A percentile compares a stretch with the other conserved stretches of the same genome.
These are phyloP conservation scores for Atherinomorus stipes DNA, from an alignment of 2,113 vertebrate genomes.

Conservation along the genomic window DNA sequence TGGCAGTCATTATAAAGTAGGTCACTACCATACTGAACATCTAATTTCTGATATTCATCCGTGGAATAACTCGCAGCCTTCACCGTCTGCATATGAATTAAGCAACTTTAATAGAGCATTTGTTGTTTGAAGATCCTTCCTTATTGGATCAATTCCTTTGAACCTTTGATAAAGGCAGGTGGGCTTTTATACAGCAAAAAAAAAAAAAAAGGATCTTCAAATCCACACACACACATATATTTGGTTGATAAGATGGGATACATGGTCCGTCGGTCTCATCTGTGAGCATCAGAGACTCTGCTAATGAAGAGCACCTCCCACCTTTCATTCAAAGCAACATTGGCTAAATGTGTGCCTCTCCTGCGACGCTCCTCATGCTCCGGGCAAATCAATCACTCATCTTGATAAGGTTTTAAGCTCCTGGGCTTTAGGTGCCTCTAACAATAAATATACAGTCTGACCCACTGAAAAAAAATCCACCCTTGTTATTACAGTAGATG, in stretches of 20 bases:
- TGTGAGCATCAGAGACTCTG: conserved; percentile 66
- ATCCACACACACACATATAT: conserved; percentile 12
- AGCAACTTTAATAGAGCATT: conserved; percentile 15
- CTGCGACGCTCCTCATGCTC: conserved; percentile 31
- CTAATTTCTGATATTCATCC: background rate
- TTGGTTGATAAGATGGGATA: background rate
- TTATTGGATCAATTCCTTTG: conserved; percentile 52
- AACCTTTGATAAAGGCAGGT: conserved; percentile 44
- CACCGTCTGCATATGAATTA: conserved; percentile 23
- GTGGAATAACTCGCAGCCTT: background rate
- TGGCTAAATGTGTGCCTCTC: conserved; percentile 32
- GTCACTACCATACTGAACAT: background rate
- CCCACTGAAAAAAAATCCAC: conserved; percentile 36
- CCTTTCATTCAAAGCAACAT: conserved; percentile 66
- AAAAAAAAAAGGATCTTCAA: conserved; percentile 20
- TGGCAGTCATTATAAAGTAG: background rate
- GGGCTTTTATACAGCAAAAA: conserved; percentile 38
- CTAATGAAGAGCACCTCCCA: conserved; percentile 68
- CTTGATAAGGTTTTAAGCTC: conserved; percentile 54
- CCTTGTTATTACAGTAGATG: conserved; percentile 23
- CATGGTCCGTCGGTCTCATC: conserved; percentile 36
- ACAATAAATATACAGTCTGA: conserved; percentile 44
- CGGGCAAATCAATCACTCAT: conserved; percentile 64
- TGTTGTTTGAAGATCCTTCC: conserved; percentile 45
- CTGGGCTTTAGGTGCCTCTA: conserved; percentile 35